Evolutionary conservation across 35 echinoderm and acorn worm genomes (phyloP).

Genomic region (Antedon bifida): DNA sequence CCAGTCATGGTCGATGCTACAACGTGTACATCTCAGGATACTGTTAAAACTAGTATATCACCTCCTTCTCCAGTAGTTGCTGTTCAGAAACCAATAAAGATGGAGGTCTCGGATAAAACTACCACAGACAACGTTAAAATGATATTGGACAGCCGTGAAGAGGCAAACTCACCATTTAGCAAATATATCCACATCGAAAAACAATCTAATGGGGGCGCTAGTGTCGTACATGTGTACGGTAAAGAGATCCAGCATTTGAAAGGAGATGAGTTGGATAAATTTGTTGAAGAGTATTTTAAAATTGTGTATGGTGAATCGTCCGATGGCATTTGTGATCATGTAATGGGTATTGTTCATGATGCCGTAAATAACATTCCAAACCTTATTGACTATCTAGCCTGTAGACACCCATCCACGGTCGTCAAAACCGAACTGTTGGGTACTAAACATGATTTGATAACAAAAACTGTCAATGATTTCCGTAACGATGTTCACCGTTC

Average conservation of each 20-base stretch:
- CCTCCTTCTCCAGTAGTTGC: not conserved
- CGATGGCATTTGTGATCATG: slow-evolving; percentile 58
- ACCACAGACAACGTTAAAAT: not conserved
- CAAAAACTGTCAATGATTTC: slow-evolving; percentile 81
- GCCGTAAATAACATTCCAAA: slow-evolving; percentile 52
- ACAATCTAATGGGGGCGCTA: slow-evolving; percentile 80
- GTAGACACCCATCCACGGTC: slow-evolving; percentile 50
- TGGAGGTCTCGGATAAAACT: not conserved
- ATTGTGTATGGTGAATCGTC: slow-evolving; percentile 50
- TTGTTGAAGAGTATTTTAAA: slow-evolving; percentile 63
- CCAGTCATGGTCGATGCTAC: slow-evolving; percentile 12
- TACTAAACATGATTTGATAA: slow-evolving; percentile 70
- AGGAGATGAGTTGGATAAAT: slow-evolving; percentile 48
- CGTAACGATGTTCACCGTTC: slow-evolving; percentile 41
- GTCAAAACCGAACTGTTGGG: slow-evolving; percentile 77
- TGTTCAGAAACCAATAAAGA: not conserved
- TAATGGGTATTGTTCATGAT: slow-evolving; percentile 88
- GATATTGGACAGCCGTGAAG: not conserved
- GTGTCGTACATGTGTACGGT: slow-evolving; percentile 80
- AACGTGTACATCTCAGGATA: not conserved
- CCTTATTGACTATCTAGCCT: slow-evolving; percentile 54
- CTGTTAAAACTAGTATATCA: not conserved
- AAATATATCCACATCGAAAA: slow-evolving; percentile 79
- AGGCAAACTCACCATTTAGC: slow-evolving; percentile 27
- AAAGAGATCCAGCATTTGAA: slow-evolving; percentile 70